Evolutionary conservation across 2,888 invertebrate genomes (phyloP), one percentile per base, ranked within the genome.

Genomic region (Bursaphelenchus okinawaensis): DNA sequence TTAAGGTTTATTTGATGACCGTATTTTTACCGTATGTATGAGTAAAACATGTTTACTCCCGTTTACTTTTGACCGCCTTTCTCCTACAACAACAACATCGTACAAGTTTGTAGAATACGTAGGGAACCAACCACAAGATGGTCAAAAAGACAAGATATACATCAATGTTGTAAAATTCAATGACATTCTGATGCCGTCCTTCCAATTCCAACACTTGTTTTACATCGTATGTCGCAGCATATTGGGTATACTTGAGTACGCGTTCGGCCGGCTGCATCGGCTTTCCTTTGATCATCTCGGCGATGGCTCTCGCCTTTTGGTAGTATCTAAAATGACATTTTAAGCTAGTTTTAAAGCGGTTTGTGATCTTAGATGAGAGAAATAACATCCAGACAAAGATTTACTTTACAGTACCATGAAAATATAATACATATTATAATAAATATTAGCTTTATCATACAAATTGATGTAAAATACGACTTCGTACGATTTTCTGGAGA

Each of bases 231-330:
- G 55, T 63, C 20, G 60, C 68, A 60, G 58, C 66, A 52, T 70
- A 73, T 50, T 69, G 66, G 16, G 71, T 67, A 52, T 75, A 62
- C 40, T 71, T 68, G 16, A 75, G 56, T 4, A 74, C 52, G 22
- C 63, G 56, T 26, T 74, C 72, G 22, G 60, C 59, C 9, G 72
- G 66, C 54, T 67, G 55, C 3, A 68, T 67, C 40, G 75, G 73
- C 22, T 59, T 59, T 19, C 67, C 68, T 8, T 67, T 67, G 26
- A 75, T 55, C 68, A 71, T 72, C 19, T 66, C 61, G 9, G 72
- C 64, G 7, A 74, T 54, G 22, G 55, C 20, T 27, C 22, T 20
- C n/a, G 60, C 60, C 12, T 20, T 19, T 1, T 27, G 9, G 20
- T 23, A 4, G 56, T 60, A 60, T n/a, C 60, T 60, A 19, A 54